Conservation (phyloP, 2,888 invertebrate genomes). For the Lepidocyrtinus sp. region DNA sequence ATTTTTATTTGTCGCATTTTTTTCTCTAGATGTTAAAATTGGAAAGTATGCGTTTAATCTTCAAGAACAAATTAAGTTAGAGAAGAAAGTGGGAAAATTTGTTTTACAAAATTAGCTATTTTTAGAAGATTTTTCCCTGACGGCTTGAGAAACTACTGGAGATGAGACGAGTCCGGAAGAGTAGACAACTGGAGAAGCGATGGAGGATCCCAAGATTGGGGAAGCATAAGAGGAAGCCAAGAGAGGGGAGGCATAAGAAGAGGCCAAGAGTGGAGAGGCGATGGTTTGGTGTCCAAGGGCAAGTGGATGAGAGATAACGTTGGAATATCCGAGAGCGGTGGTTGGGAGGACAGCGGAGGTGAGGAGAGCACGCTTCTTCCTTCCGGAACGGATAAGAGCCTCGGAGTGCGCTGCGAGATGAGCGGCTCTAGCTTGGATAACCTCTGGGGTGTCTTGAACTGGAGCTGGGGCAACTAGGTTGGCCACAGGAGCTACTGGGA, state of each 20-base stretch:
- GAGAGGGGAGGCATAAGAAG: slow-evolving; percentile 49
- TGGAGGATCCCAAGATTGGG: too few relatives aligned
- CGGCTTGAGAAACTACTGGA: too few relatives aligned
- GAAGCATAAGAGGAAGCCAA: slow-evolving; percentile 36
- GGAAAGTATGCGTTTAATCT: too few relatives aligned
- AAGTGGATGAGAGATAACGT: slow-evolving; percentile 67
- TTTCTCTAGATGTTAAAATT: too few relatives aligned
- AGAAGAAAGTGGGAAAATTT: too few relatives aligned
- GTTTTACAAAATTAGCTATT: too few relatives aligned
- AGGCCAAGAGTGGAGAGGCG: slow-evolving; percentile 45
- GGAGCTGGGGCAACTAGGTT: slow-evolving; percentile 64
- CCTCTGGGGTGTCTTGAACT: slow-evolving; percentile 74
- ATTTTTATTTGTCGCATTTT: too few relatives aligned
- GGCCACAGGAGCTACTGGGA: slow-evolving; percentile 18
- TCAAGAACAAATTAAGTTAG: too few relatives aligned
- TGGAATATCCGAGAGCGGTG: slow-evolving; percentile 70
- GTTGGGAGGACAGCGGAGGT: slow-evolving; percentile 69
- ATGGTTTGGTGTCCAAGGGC: slow-evolving; percentile 53
- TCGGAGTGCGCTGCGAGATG: slow-evolving; percentile 73
- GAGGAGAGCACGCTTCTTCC: slow-evolving; percentile 62
- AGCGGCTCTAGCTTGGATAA: slow-evolving; percentile 72
- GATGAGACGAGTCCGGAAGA: slow-evolving; percentile 74
- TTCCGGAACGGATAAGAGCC: slow-evolving; percentile 70
- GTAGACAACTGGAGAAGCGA: slow-evolving; percentile 73
- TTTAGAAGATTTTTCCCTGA: too few relatives aligned